Evolutionary conservation across 35 echinoderm and acorn worm genomes (phyloP).

Genomic region (Diadema setosum): DNA sequence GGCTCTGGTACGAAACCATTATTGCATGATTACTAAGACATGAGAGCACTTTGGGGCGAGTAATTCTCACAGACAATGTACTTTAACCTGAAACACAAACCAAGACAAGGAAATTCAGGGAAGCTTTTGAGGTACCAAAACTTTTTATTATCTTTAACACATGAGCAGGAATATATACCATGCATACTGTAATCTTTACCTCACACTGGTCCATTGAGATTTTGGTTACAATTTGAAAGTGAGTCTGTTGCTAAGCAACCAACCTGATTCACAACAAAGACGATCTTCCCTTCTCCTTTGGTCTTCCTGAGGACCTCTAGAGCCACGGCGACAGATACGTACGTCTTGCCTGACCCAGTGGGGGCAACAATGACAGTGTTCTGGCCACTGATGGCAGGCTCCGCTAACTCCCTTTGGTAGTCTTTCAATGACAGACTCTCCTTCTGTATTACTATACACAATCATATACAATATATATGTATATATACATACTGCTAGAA

Average conservation of each 20-base stretch:
- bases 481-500: no score
- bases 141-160: no score
- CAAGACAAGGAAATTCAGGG: no score
- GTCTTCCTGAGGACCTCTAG: neutral
- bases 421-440: no score
- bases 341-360: neutral
- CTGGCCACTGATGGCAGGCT: neutral
- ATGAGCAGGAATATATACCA: neutral
- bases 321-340: neutral
- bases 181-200: neutral
- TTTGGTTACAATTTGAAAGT: neutral
- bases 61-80: no score
- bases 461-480: no score
- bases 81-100: no score
- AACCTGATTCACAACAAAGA: conserved; percentile 77
- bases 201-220: neutral
- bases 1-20: no score
- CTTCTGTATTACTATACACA: no score
- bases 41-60: no score
- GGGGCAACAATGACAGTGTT: neutral
- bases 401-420: neutral
- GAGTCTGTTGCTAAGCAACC: neutral
- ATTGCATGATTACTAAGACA: no score
- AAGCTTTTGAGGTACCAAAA: no score
- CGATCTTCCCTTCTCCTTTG: conserved; percentile 5